phyloP scores from a whole-genome alignment of 1,140 invertebrate species.

The Drosophila triauraria region DNA sequence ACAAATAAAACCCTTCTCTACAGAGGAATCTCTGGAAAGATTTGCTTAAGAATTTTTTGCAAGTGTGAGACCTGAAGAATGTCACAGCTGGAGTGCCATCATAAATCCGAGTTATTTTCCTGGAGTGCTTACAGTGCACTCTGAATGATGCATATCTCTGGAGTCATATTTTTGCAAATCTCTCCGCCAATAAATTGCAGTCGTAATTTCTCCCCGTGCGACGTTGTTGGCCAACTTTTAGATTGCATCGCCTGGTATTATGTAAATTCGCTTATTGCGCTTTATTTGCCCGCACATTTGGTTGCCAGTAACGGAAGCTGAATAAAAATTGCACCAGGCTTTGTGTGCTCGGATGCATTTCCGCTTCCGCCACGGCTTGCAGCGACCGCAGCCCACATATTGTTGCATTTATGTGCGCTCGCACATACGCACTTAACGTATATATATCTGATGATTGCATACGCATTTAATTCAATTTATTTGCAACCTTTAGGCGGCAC shows the following conservation, averaged over 20 bases:
- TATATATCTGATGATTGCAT: conserved; percentile 63
- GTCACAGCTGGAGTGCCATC: conserved; percentile 9
- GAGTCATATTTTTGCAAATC: conserved; percentile 21
- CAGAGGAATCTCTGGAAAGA: background rate
- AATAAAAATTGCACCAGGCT: conserved; percentile 55
- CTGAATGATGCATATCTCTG: conserved; percentile 23
- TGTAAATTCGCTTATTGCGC: conserved; percentile 44
- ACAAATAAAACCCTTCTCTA: background rate
- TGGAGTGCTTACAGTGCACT: conserved; percentile 26
- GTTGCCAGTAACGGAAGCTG: conserved; percentile 23
- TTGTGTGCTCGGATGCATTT: conserved; percentile 55
- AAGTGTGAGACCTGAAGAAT: conserved; percentile 5
- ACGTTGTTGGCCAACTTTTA: conserved; percentile 12
- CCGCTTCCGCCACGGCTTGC: conserved; percentile 57
- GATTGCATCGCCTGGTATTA: conserved; percentile 48
- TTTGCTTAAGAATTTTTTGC: background rate
- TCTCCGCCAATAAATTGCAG: conserved; percentile 30
- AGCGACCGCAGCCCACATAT: conserved; percentile 35
- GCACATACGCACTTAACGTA: conserved; percentile 8
- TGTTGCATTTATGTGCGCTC: conserved; percentile 47
- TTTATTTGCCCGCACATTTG: conserved; percentile 40
- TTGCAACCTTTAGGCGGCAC: conserved; percentile 27
- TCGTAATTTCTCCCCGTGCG: conserved; percentile 17
- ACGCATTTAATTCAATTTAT: conserved; percentile 74
- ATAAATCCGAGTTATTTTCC: conserved; percentile 30